Conservation (phyloP, 2,797 vertebrate genomes). For the Novumbra hubbsi region DNA sequence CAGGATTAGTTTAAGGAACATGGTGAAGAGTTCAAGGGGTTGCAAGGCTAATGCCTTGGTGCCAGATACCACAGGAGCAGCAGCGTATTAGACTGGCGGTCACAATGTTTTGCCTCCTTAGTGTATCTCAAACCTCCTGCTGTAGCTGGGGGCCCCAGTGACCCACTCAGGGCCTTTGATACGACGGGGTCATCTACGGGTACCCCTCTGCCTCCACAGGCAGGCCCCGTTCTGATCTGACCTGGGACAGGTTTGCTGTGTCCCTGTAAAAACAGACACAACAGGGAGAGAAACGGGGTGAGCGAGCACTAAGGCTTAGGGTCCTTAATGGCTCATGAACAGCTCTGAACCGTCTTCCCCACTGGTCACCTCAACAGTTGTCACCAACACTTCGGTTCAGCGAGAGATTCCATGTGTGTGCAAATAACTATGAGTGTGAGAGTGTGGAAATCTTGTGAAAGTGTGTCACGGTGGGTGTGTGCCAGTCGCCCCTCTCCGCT, state of each 20-base stretch:
- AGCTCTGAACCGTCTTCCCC: slow-evolving; percentile 44
- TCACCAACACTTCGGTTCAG: slow-evolving; percentile 48
- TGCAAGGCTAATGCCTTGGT: too few species aligned
- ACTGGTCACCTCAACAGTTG: slow-evolving; percentile 48
- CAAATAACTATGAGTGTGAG: slow-evolving; percentile 29
- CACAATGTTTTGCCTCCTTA: too few species aligned
- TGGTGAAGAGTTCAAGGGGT: too few species aligned
- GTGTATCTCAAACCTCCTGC: slow-evolving; percentile 52
- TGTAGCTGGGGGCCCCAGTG: slow-evolving; percentile 43
- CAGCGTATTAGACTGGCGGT: too few species aligned
- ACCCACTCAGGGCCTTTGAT: slow-evolving; percentile 54
- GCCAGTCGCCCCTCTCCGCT: slow-evolving; percentile 61
- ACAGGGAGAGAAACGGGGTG: not conserved
- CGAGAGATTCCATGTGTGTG: slow-evolving; percentile 24
- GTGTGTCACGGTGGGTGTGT: slow-evolving; percentile 82
- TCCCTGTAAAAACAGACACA: not conserved
- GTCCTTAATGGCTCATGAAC: slow-evolving; percentile 28
- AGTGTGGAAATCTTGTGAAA: slow-evolving; percentile 56
- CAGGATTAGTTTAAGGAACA: too few species aligned
- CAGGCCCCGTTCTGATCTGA: slow-evolving; percentile 24
- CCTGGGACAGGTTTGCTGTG: slow-evolving; percentile 45
- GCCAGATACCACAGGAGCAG: too few species aligned
- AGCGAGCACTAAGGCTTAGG: not conserved
- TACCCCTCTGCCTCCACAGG: not conserved
- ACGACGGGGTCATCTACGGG: slow-evolving; percentile 50